These are phyloP conservation scores for Erpornis zantholeuca DNA, from an alignment of 2,113 vertebrate genomes.

Conservation along the genomic window DNA sequence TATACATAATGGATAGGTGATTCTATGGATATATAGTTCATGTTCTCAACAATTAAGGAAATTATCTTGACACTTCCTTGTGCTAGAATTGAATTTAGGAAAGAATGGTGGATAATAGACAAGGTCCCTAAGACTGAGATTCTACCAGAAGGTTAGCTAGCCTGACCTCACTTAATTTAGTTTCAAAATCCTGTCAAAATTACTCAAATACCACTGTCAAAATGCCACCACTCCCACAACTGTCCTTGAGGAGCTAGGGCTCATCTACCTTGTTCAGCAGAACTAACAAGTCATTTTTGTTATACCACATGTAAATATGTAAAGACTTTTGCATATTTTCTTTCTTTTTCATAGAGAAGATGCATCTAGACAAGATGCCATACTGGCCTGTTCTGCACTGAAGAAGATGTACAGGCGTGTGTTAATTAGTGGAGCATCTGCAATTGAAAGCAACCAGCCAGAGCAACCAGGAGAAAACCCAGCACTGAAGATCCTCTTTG, in stretches of 20 bases:
- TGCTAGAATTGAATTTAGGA: not conserved
- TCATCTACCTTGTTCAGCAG: not conserved
- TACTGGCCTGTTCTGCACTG: conserved; percentile 88
- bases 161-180: not conserved
- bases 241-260: not conserved
- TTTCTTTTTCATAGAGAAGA: conserved; percentile 67
- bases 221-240: not conserved
- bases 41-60: not conserved
- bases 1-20: not conserved
- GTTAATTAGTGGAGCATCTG: conserved; percentile 71
- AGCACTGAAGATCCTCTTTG: conserved; percentile 75
- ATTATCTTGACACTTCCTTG: not conserved
- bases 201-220: not conserved
- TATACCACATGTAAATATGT: not conserved
- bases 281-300: not conserved
- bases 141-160: not conserved
- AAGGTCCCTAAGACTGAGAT: not conserved
- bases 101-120: not conserved
- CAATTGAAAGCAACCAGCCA: not conserved
- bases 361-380: conserved; percentile 54
- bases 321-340: not conserved
- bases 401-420: conserved; percentile 81
- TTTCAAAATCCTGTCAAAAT: not conserved
- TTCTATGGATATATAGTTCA: not conserved
- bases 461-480: not conserved